phyloP scores from a whole-genome alignment of 2,113 vertebrate genomes.

The Circaetus gallicus region DNA sequence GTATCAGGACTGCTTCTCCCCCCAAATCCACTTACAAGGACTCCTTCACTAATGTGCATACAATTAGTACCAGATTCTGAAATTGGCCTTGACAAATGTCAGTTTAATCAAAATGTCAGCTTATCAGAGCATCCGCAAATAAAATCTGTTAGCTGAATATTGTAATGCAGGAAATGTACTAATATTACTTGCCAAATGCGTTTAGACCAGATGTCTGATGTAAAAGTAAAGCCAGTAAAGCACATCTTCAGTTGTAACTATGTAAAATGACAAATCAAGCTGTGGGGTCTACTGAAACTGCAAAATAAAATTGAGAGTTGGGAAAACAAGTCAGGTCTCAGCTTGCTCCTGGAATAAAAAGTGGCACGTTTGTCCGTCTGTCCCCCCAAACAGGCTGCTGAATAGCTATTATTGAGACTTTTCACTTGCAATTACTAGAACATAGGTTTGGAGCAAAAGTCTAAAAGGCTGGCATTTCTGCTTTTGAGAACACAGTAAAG shows the following conservation, averaged over 20 bases:
- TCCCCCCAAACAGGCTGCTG: not conserved
- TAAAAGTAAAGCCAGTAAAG: slow-evolving; percentile 1
- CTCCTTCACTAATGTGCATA: not conserved
- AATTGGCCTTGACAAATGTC: slow-evolving; percentile 18
- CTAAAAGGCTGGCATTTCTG: not conserved
- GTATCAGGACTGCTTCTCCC: not conserved
- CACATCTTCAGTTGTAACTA: not conserved
- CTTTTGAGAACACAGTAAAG: not conserved
- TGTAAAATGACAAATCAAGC: not conserved
- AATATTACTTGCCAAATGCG: slow-evolving; percentile 7
- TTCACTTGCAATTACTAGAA: not conserved
- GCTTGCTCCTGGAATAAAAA: not conserved
- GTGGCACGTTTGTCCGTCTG: not conserved
- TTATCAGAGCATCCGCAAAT: slow-evolving; percentile 42
- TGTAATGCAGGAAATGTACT: slow-evolving; percentile 44
- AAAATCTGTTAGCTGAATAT: slow-evolving; percentile 36
- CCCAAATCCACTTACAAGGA: not conserved
- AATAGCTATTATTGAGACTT: not conserved
- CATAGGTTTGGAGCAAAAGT: not conserved
- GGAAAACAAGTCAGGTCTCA: not conserved
- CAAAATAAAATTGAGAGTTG: not conserved
- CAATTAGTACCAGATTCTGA: slow-evolving; percentile 6
- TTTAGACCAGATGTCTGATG: slow-evolving; percentile 26
- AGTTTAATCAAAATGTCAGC: slow-evolving; percentile 24
- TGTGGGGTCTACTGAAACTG: not conserved